Evolutionary conservation across 1,140 invertebrate genomes (phyloP), one percentile per base, ranked within the genome.

Genomic region (Microplitis demolitor): DNA sequence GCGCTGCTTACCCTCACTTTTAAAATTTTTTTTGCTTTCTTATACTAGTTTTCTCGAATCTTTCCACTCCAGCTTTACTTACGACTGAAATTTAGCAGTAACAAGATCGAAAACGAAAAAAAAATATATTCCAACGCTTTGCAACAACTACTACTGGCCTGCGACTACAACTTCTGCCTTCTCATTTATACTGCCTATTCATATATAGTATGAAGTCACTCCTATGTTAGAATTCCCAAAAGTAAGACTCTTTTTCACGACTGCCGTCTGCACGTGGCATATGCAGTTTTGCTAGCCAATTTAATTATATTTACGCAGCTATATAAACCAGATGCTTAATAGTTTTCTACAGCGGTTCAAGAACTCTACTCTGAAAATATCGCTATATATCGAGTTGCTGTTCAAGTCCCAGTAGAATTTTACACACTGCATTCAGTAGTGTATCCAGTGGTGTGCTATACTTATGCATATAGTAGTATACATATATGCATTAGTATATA

Each of bases 281-380:
- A 14, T 69, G 35, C 75, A 71, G 72, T 78, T 78, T 77, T 74
- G 75, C 63, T 76, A 78, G 78, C 75, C 78, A 79, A 79, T 78
- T 79, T 78, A 78, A 79, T 81, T 77, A 78, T 78, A 78, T 78
- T 81, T 76, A 77, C 72, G 74, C 73, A 53, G 51, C 13, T 45
- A 31, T 51, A 66, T 33, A 6, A 66, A 34, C 63, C 45, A 63
- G 61, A 63, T 34, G 58, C 58, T 16, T 60, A 60, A 31, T 60
- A 60, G 33, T 63, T 63, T 63, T 13, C 61, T 34, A 63, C 35
- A 63, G 13, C 39, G 9, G 61, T 6, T 8, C 31, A 24, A 60
- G 53, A 16, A 56, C 53, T 56, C 58, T 60, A 60, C 16, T 54
- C 53, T 39, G 14, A 63, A 63, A 61, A 31, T 31, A 33, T 63